Evolutionary conservation across 2,797 vertebrate genomes (phyloP).

Genomic region (Sebastes flavidus): DNA sequence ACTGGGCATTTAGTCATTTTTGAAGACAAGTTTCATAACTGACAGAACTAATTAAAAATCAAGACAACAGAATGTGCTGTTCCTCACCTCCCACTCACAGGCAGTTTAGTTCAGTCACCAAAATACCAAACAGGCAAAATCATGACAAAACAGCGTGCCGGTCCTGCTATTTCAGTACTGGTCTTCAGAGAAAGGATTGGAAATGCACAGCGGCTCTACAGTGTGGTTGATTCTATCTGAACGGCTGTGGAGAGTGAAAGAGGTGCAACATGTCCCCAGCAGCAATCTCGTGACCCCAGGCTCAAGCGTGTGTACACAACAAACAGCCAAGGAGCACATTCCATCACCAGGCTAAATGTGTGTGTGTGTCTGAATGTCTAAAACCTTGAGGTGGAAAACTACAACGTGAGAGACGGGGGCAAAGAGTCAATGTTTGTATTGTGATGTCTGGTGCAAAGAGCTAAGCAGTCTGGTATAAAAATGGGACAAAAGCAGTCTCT

Average conservation of each 20-base stretch:
- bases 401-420: slow-evolving; percentile 7
- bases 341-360: slow-evolving; percentile 23
- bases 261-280: slow-evolving; percentile 40
- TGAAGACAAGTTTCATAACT: neutral
- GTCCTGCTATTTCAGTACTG: neutral
- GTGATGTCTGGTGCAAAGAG: slow-evolving; percentile 37
- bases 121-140: neutral
- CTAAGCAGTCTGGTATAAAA: slow-evolving; percentile 10
- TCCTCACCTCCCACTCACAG: neutral
- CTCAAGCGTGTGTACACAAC: slow-evolving; percentile 72
- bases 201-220: neutral
- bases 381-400: slow-evolving; percentile 52
- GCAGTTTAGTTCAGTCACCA: neutral
- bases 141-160: neutral
- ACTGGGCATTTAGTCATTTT: neutral
- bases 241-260: neutral
- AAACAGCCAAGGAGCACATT: slow-evolving; percentile 65
- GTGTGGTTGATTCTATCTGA: neutral
- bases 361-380: slow-evolving; percentile 12
- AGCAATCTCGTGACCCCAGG: slow-evolving; percentile 52
- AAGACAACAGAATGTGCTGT: neutral
- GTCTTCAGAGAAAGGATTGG: neutral
- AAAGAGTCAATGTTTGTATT: slow-evolving; percentile 30
- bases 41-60: neutral
- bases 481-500: slow-evolving; percentile 31